Evolutionary conservation across 2,797 vertebrate species (phyloP), one percentile per base, ranked within the genome.

Genomic region (Urocyon cinereoargenteus): DNA sequence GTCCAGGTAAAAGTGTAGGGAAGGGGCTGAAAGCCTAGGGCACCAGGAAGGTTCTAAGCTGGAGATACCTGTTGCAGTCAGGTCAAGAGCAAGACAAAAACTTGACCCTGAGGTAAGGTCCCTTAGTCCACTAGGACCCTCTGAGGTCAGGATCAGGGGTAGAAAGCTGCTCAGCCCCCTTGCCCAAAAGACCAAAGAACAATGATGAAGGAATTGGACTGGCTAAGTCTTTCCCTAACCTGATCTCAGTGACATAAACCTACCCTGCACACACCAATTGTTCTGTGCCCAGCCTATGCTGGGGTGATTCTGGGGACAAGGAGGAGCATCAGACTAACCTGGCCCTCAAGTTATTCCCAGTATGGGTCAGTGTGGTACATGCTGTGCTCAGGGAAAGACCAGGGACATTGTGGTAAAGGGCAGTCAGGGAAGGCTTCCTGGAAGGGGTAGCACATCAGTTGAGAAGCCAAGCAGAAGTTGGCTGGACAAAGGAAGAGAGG

Each of bases 1-100:
- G 45, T 53, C 77, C 97, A 97, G 98, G 97, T 98, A 97, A 95
- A 88, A 26, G 21, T 6, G 3, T 21, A n/a, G n/a, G 45, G 40
- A 49, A 72, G 6, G 86, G 34, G n/a, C 3, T 6, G 7, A 83
- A 14, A 59, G 31, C 13, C 26, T 22, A 9, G 4, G 45, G 15
- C 24, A 6, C 57, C 90, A 61, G 45, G 24, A 86, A 34, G 40
- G 3, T 24, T 86, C 55, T 61, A 28, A 72, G 57, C 21, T 70
- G 51, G 57, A 82, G 51, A 40, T 4, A 53, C 36, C 59, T 62
- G 55, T 12, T 31, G 66, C 6, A 45, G 16, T 36, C 14, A 77
- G n/a, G 53, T 77, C 68, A 89, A 51, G 64, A 72, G 34, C 53
- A 70, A 24, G 66, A 82, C 19, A 19, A 31, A 91, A 49, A 57